These are phyloP conservation scores for Xiphias gladius DNA, from an alignment of 2,113 vertebrate genomes.

Conservation along the genomic window DNA sequence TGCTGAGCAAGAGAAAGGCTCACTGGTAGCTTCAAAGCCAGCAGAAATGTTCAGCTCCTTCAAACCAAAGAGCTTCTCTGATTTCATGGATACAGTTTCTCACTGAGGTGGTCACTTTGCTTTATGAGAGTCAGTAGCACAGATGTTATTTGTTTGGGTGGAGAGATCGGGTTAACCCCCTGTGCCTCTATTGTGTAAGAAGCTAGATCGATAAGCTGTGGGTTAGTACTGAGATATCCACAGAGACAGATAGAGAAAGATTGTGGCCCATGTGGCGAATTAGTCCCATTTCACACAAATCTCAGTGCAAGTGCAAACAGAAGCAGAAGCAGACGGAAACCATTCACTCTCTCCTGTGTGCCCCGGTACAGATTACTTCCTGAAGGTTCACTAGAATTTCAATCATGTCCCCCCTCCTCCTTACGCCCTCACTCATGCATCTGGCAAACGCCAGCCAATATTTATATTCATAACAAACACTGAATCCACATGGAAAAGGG, in stretches of 20 bases:
- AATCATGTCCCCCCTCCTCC: slow-evolving; percentile 41
- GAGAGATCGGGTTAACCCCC: slow-evolving; percentile 48
- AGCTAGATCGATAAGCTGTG: slow-evolving; percentile 57
- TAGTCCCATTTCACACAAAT: slow-evolving; percentile 54
- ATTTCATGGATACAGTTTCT: slow-evolving; percentile 37
- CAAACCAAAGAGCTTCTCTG: slow-evolving; percentile 39
- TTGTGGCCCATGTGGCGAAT: slow-evolving; percentile 40
- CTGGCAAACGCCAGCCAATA: slow-evolving; percentile 57
- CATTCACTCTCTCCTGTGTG: slow-evolving; percentile 39
- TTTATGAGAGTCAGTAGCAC: slow-evolving; percentile 63
- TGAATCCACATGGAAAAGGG: slow-evolving; percentile 42
- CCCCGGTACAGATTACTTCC: slow-evolving; percentile 66
- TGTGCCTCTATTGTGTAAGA: slow-evolving; percentile 48
- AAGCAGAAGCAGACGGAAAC: slow-evolving; percentile 71
- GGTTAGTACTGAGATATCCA: slow-evolving; percentile 36
- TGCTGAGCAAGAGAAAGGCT: slow-evolving; percentile 58
- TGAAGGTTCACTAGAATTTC: slow-evolving; percentile 68
- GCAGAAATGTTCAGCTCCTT: slow-evolving; percentile 54
- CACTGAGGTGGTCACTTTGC: slow-evolving; percentile 58
- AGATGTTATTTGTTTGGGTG: slow-evolving; percentile 67
- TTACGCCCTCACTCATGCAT: slow-evolving; percentile 49
- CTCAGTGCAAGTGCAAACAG: slow-evolving; percentile 40
- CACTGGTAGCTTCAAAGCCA: slow-evolving; percentile 72
- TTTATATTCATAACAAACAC: slow-evolving; percentile 78
- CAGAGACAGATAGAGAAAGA: slow-evolving; percentile 9